These are phyloP conservation scores for Unio pictorum DNA, from an alignment of 2,888 invertebrate genomes.

Conservation along the genomic window DNA sequence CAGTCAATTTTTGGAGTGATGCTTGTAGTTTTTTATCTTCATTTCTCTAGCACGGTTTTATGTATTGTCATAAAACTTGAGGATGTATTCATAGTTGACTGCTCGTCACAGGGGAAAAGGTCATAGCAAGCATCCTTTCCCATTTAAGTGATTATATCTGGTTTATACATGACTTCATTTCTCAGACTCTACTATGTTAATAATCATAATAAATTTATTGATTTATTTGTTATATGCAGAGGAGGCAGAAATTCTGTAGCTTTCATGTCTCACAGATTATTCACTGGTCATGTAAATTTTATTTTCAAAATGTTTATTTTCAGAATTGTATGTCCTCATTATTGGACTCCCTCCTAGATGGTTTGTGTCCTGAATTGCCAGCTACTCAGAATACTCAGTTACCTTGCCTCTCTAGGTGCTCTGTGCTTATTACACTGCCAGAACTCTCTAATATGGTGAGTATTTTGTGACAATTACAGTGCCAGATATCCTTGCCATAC, in stretches of 20 bases:
- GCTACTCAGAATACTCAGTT: slow-evolving; percentile 70
- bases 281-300: background rate
- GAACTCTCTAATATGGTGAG: slow-evolving; percentile 79
- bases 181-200: too few species aligned
- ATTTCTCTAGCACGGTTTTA: too few species aligned
- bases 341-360: slow-evolving; percentile 81
- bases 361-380: slow-evolving; percentile 50
- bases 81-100: too few species aligned
- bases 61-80: too few species aligned
- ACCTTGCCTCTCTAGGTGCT: slow-evolving; percentile 78
- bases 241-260: background rate
- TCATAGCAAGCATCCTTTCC: too few species aligned
- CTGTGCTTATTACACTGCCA: slow-evolving; percentile 80
- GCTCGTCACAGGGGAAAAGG: too few species aligned
- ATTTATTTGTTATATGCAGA: too few species aligned
- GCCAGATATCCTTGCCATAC: background rate
- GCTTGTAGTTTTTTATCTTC: too few species aligned
- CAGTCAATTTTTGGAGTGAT: too few species aligned
- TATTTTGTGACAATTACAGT: slow-evolving; percentile 11
- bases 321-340: slow-evolving; percentile 83
- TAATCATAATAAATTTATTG: too few species aligned
- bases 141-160: too few species aligned
- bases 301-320: slow-evolving; percentile 20
- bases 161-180: too few species aligned
- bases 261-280: background rate